Percentiles rank a stretch among this genome's conserved stretches.
These are phyloP conservation scores for Tenodera sinensis DNA, from an alignment of 2,888 invertebrate genomes.

Conservation along the genomic window DNA sequence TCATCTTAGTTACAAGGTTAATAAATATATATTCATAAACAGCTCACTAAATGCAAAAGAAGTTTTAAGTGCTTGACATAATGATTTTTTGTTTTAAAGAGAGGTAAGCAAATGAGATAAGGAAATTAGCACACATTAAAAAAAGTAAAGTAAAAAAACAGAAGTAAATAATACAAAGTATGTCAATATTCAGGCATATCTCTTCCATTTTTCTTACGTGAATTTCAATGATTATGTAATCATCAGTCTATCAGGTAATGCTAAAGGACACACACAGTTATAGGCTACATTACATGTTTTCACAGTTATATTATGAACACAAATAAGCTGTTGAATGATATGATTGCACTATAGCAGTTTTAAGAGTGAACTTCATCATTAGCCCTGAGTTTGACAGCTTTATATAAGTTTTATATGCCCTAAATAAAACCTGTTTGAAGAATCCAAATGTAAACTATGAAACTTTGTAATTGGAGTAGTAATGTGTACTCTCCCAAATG, in stretches of 20 bases:
- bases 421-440: neutral
- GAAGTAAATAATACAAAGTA: neutral
- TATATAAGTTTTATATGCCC: neutral
- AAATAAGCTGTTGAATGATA: neutral
- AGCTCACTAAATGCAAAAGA: too few relatives aligned
- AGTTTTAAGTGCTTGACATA: too few relatives aligned
- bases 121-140: too few relatives aligned
- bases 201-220: neutral
- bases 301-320: neutral
- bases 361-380: neutral
- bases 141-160: too few relatives aligned
- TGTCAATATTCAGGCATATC: neutral
- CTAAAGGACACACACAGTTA: neutral
- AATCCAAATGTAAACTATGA: neutral
- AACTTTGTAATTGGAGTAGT: too few relatives aligned
- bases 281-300: neutral
- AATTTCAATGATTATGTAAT: neutral
- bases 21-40: too few relatives aligned
- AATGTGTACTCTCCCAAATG: too few relatives aligned
- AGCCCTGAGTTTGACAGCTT: neutral
- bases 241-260: neutral
- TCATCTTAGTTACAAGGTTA: too few relatives aligned
- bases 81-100: too few relatives aligned
- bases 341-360: neutral
- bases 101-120: too few relatives aligned